phyloP scores from a whole-genome alignment of 1,140 invertebrate genomes.

The Drosophila truncata region DNA sequence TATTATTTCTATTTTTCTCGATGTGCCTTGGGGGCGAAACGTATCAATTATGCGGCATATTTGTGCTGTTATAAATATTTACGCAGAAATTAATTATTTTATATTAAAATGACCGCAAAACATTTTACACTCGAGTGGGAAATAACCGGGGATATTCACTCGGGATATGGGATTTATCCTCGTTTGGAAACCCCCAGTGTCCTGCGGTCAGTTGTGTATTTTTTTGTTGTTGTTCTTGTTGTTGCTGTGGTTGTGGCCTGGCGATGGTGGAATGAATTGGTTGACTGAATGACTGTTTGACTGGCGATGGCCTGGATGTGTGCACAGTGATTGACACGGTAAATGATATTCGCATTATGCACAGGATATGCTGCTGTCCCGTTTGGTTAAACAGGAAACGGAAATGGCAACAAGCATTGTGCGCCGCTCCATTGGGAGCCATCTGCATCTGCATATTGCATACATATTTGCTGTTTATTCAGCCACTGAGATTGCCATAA shows the following conservation, averaged over 20 bases:
- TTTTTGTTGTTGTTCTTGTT: slow-evolving; percentile 34
- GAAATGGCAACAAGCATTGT: slow-evolving; percentile 82
- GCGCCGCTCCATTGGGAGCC: slow-evolving; percentile 49
- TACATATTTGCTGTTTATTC: slow-evolving; percentile 67
- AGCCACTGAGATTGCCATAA: slow-evolving; percentile 54
- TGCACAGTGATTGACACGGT: slow-evolving; percentile 75
- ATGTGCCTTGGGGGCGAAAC: slow-evolving; percentile 37
- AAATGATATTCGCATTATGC: slow-evolving; percentile 81
- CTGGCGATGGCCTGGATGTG: slow-evolving; percentile 52
- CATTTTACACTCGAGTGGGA: slow-evolving; percentile 74
- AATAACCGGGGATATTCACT: slow-evolving; percentile 41
- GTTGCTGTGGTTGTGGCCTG: slow-evolving; percentile 1
- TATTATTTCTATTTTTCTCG: slow-evolving; percentile 15
- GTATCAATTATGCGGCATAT: slow-evolving; percentile 82
- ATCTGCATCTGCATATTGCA: slow-evolving; percentile 57
- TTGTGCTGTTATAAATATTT: slow-evolving; percentile 82
- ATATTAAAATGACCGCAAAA: slow-evolving; percentile 84
- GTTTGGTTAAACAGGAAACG: slow-evolving; percentile 74
- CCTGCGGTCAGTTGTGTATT: slow-evolving; percentile 27
- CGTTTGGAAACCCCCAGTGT: slow-evolving; percentile 10
- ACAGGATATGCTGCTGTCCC: slow-evolving; percentile 70
- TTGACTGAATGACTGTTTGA: slow-evolving; percentile 44
- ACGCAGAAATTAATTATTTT: slow-evolving; percentile 82
- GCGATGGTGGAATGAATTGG: slow-evolving; percentile 8
- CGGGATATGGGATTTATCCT: slow-evolving; percentile 21